These are phyloP conservation scores for Hyposmocoma kahamanoa DNA, from an alignment of 1,140 invertebrate genomes.

Conservation along the genomic window DNA sequence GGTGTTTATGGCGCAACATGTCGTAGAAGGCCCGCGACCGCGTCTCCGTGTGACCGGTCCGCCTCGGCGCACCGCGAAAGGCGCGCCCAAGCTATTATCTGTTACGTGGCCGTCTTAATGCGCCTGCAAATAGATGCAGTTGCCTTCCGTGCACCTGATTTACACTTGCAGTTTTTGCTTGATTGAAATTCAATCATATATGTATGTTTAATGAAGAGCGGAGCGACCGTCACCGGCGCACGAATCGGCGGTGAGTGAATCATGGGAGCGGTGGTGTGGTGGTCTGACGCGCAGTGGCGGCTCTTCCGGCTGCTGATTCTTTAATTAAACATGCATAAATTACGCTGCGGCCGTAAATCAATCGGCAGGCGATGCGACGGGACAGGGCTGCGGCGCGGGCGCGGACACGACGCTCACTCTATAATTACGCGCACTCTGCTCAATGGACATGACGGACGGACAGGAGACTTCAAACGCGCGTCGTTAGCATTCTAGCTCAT, in stretches of 20 bases:
- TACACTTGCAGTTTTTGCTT: background rate
- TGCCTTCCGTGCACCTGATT: background rate
- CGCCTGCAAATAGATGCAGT: background rate
- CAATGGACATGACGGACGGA: conserved; percentile 15
- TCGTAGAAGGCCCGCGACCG: conserved; percentile 5
- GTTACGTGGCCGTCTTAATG: too few relatives aligned
- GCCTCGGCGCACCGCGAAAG: background rate
- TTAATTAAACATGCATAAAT: conserved; percentile 61
- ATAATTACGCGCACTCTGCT: conserved; percentile 6
- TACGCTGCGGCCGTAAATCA: conserved; percentile 34
- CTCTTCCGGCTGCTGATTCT: conserved; percentile 46
- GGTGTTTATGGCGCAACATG: background rate
- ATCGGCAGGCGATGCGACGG: conserved; percentile 21
- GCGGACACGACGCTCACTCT: conserved; percentile 1
- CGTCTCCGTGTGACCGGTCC: background rate
- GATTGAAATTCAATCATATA: background rate
- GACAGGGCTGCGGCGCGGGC: background rate
- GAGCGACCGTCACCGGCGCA: too few relatives aligned
- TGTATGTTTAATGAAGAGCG: background rate
- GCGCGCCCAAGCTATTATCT: too few relatives aligned
- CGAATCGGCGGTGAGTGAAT: too few relatives aligned
- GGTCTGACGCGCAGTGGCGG: conserved; percentile 5
- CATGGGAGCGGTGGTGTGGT: conserved; percentile 7
- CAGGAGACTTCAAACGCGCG: conserved; percentile 20
- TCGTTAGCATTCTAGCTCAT: conserved; percentile 20